Base-by-base conservation (phyloP, 2,113 vertebrate species). In the Xenotilapia caudafasciata region DNA sequence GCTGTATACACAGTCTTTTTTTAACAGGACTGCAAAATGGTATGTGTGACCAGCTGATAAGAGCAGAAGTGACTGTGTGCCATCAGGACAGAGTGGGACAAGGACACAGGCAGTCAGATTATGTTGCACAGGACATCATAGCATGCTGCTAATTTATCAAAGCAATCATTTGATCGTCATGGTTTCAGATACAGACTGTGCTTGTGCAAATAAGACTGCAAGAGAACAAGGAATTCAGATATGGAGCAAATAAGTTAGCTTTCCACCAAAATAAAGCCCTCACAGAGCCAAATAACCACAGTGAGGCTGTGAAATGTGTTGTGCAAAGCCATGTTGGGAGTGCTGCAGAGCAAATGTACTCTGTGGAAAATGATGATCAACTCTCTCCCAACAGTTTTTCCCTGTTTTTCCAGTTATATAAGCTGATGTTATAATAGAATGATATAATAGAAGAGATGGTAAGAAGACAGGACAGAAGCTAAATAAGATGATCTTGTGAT, bases 21-120 rank as follows among this genome's bases (percentile, higher is more conserved):
- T 19, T 19, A 14, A 40, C 23, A 7, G 53, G 26, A 40, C 14
- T 62, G 56, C 6, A 45, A 28, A 31, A 4, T 17, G 35, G 42
- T 45, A 49, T 81, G 85, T 23, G 51, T 53, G 55, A 80, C 79
- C 79, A 86, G 31, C 47, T 87, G 94, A 94, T 94, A 93, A 92
- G 90, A 73, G 56, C 80, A 70, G 10, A n/a, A n/a, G 84, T 80
- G 92, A 84, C 91, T 90, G 79, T 82, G 86, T 87, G 89, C 80
- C 87, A 82, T 77, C 70, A 87, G 90, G 85, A 80, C 84, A 93
- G 62, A 86, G 14, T 33, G 49, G n/a, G 82, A 86, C 82, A 89
- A 90, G 89, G 92, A 51, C 92, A 80, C 68, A 51, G 45, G 13
- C 68, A 26, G 40, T 45, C 21, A 73, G 40, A 45, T 42, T 5